Base-by-base conservation (phyloP, 2,797 vertebrate species). In the Gallinago stenura region DNA sequence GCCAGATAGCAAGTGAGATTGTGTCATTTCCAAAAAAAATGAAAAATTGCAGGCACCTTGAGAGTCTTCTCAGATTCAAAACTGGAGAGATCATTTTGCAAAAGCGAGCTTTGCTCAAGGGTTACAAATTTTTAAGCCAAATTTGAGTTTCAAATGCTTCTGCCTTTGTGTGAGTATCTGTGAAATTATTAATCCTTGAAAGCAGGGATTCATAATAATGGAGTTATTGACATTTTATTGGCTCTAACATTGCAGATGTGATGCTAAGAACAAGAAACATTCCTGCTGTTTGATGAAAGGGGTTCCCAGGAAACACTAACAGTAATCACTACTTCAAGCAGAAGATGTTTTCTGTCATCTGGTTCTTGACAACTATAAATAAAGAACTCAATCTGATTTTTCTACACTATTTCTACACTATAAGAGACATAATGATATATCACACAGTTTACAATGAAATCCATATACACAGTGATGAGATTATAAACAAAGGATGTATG, bases 171-270 rank as follows among this genome's bases (percentile, higher is more conserved):
- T 77, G 57, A 82, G 37, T 62, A 43, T 58, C 39, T 79, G 62
- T 82, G 78, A 93, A 87, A 90, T 95, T 88, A 94, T 87, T 91
- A 95, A 97, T 93, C 75, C 64, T 83, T 76, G 73, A 87, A 95
- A 87, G 41, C 28, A 70, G 48, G 21, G 51, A 60, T 76, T 93
- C 70, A 66, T 69, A 88, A 72, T 80, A 79, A 56, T 6, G 0
- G 35, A 76, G 65, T 60, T 91, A 96, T 70, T 76, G 91, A 84
- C 70, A 46, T 77, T 93, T 94, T 73, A 70, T 83, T 94, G 93
- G 66, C 83, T 91, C 51, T 70, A 48, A 46, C 61, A 26, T 33
- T 93, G 72, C 93, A 94, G 83, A 95, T 96, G 91, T 81, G 82
- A 84, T 54, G 33, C 48, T 91, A 66, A 94, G 62, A 50, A 94